These are phyloP conservation scores for Chrysemys picta DNA, from an alignment of 2,113 vertebrate species.

Conservation along the genomic window DNA sequence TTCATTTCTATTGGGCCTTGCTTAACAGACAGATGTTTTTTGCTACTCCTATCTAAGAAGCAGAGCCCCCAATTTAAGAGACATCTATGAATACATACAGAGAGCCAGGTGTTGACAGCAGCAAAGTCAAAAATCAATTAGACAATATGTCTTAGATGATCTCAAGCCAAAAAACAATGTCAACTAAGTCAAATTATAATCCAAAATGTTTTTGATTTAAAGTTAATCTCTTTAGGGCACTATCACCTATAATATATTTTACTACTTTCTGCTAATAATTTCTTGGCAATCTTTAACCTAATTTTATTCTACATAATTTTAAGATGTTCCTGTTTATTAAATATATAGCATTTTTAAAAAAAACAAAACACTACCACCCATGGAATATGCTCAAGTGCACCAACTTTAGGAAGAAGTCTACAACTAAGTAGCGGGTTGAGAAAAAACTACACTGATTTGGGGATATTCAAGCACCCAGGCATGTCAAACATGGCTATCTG, in stretches of 20 bases:
- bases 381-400: neutral
- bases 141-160: neutral
- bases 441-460: neutral
- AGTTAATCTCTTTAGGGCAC: fast-evolving
- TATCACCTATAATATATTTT: neutral
- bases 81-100: neutral
- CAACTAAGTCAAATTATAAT: neutral
- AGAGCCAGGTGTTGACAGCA: neutral
- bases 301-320: neutral
- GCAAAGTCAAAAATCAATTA: neutral
- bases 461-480: neutral
- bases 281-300: neutral
- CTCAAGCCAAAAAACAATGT: neutral
- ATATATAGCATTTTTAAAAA: neutral
- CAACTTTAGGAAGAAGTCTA: neutral
- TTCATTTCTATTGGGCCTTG: neutral
- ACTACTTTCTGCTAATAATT: neutral
- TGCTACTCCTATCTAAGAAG: neutral
- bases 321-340: neutral
- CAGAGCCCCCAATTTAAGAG: neutral
- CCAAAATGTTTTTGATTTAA: neutral
- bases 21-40: neutral
- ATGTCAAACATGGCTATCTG: neutral
- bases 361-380: neutral
- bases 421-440: neutral